These are phyloP conservation scores for Chloroclystis v-ata DNA, from an alignment of 2,888 invertebrate species.

Conservation along the genomic window DNA sequence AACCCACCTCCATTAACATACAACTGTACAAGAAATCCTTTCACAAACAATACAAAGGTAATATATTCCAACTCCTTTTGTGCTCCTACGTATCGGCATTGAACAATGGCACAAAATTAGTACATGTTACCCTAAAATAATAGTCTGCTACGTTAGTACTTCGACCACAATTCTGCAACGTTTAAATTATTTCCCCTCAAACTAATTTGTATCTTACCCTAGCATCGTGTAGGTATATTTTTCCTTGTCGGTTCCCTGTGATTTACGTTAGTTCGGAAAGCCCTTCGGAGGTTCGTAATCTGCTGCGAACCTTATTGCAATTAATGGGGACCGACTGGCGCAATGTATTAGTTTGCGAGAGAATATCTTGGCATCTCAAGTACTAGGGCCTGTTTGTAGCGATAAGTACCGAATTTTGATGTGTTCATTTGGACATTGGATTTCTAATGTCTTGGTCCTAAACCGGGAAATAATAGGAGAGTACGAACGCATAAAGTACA, in stretches of 20 bases:
- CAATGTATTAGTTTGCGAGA: constrained; percentile 35
- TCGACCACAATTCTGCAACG: constrained; percentile 52
- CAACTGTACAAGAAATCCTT: constrained; percentile 14
- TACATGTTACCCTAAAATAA: constrained; percentile 59
- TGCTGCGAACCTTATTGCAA: constrained; percentile 65
- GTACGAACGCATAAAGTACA: too few species aligned
- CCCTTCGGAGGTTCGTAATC: constrained; percentile 64
- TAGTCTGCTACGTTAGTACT: constrained; percentile 47
- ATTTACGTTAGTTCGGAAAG: constrained; percentile 58
- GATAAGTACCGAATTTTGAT: constrained; percentile 11
- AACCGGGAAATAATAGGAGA: too few species aligned
- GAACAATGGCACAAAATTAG: constrained; percentile 52
- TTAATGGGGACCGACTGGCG: constrained; percentile 57
- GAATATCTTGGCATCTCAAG: constrained; percentile 25
- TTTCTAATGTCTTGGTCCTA: too few species aligned
- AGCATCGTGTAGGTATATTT: constrained; percentile 36
- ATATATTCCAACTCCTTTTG: constrained; percentile 26
- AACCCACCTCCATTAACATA: constrained; percentile 15
- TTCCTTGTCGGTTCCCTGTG: constrained; percentile 34
- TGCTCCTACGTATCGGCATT: constrained; percentile 24
- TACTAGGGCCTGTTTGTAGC: constrained; percentile 13
- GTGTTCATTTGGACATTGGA: constrained; percentile 6
- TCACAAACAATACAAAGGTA: constrained; percentile 28
- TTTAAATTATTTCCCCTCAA: constrained; percentile 52
- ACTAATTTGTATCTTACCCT: constrained; percentile 40